Base-by-base conservation (phyloP, 1,140 invertebrate genomes). In the Drosophila kikkawai region DNA sequence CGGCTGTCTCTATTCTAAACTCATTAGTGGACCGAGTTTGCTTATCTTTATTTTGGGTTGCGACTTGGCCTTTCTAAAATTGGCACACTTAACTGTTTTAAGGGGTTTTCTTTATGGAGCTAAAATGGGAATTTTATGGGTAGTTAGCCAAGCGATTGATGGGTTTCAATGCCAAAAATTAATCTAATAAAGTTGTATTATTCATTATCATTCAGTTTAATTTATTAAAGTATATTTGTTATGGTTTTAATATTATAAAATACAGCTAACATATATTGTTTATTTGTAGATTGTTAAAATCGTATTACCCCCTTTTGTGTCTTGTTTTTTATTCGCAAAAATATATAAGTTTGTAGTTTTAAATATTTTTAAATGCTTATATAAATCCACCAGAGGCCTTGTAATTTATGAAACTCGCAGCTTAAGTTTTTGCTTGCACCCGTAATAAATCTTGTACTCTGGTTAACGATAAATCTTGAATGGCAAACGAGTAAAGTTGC, bases 41-140 rank as follows among this genome's bases (percentile, higher is more conserved):
- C 69, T 41, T 58, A 59, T 73, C 69, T 70, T 41, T 58, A 42
- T 70, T 50, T 50, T n/a, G 26, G 69, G 29, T 58, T 19, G 48
- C n/a, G n/a, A n/a, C 22, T 48, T 58, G 37, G 67, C 69, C 69
- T 73, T 73, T 73, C 69, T 73, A 73, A 73, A 60, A 50, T 73
- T 73, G 67, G 32, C 55, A 73, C 67, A 73, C 67, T 71, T 50
- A 36, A 42, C 11, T 11, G 22, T 29, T 45, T 37, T 45, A 26
- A 19, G 32, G 29, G 59, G 61, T 22, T 17, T 39, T 2, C 29
- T 26, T 7, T 19, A 22, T 42, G 15, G 9, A 53, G 7, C 48
- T 17, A 32, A 26, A 68, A 55, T 39, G 39, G 12, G 29, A 2
- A 51, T 29, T 51, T 65, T 51, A 63, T n/a, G 9, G 58, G 17